phyloP scores from a whole-genome alignment of 2,888 invertebrate genomes.

The Ferrisia virgata region DNA sequence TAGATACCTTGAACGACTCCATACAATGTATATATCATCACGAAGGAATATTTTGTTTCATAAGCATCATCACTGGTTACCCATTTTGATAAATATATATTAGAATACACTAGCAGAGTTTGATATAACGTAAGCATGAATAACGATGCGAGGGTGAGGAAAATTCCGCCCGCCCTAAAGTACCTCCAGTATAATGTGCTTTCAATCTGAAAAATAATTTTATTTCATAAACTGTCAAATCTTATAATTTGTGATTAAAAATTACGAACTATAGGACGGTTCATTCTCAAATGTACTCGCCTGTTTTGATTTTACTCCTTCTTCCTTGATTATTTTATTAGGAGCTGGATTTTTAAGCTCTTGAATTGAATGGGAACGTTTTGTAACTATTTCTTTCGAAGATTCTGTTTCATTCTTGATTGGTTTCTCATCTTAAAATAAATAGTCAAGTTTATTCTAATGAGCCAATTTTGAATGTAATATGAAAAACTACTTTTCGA shows the following conservation, averaged over 20 bases:
- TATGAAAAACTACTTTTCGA: too few species aligned
- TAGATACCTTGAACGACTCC: conserved; percentile 88
- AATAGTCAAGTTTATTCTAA: too few species aligned
- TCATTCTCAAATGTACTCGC: not conserved
- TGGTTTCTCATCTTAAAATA: not conserved
- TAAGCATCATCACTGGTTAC: conserved; percentile 60
- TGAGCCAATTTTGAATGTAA: too few species aligned
- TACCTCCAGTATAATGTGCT: conserved; percentile 85
- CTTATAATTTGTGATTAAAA: too few species aligned
- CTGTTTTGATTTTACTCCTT: not conserved
- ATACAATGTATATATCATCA: conserved; percentile 85
- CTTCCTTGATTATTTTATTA: not conserved
- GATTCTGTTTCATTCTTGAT: not conserved
- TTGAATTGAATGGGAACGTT: not conserved
- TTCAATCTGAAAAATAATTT: conserved; percentile 64
- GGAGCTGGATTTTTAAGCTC: not conserved
- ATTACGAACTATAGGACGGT: not conserved
- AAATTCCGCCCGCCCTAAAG: conserved; percentile 75
- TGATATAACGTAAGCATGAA: conserved; percentile 76
- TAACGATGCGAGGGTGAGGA: conserved; percentile 70
- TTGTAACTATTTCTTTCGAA: not conserved
- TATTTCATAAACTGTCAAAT: not conserved
- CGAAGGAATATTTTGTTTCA: conserved; percentile 67
- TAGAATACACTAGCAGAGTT: conserved; percentile 80
- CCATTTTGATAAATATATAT: conserved; percentile 81